These are phyloP conservation scores for Steinernema hermaphroditum DNA, from an alignment of 2,888 invertebrate genomes.

Conservation along the genomic window DNA sequence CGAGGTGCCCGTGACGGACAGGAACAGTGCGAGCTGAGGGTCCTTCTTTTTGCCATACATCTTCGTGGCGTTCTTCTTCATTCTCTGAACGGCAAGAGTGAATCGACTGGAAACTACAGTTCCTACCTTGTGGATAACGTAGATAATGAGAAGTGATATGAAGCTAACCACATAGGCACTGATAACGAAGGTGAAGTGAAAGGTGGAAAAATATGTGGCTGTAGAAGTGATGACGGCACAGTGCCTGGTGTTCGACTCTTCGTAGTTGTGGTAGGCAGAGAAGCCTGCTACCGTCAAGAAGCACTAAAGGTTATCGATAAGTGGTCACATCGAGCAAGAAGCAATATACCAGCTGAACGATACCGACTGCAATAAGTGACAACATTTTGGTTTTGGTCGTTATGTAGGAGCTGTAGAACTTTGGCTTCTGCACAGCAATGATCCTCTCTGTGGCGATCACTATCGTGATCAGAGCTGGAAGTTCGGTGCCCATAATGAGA, in stretches of 20 bases:
- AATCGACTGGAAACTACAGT: no score
- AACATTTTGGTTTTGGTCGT: conserved; percentile 16
- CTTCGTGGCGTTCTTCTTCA: not conserved
- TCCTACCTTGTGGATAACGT: conserved; percentile 31
- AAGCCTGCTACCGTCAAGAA: conserved; percentile 10
- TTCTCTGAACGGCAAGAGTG: not conserved
- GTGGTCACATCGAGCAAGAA: not conserved
- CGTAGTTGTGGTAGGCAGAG: conserved; percentile 18
- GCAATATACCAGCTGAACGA: not conserved
- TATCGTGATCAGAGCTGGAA: conserved; percentile 36
- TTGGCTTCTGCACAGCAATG: conserved; percentile 33
- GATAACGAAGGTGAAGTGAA: conserved; percentile 34
- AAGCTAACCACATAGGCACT: conserved; percentile 31
- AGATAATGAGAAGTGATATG: conserved; percentile 31
- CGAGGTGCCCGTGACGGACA: conserved; percentile 24
- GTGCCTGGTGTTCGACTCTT: conserved; percentile 26
- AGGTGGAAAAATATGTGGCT: conserved; percentile 29
- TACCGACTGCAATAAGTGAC: conserved; percentile 6
- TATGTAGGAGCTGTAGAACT: conserved; percentile 23
- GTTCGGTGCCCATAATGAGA: conserved; percentile 39
- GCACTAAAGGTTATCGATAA: not conserved
- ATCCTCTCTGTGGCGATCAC: conserved; percentile 35
- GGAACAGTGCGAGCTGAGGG: not conserved
- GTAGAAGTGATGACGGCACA: conserved; percentile 37
- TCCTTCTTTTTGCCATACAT: not conserved